Base-by-base conservation (phyloP, 2,888 invertebrate species). In the Aspidiotus destructor region DNA sequence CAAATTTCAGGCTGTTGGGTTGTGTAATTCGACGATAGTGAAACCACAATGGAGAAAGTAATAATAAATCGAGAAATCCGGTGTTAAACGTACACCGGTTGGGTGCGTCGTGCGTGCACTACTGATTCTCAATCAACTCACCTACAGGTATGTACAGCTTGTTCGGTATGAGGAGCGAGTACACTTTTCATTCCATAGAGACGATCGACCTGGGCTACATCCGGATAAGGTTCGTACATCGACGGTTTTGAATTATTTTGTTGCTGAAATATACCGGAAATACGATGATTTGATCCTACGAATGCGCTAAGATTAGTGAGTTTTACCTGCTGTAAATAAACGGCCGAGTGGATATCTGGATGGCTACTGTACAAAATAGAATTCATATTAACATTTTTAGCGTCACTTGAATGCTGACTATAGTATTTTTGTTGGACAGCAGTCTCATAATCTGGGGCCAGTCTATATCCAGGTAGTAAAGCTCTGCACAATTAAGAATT, bases 371-470 rank as follows among this genome's bases (percentile, higher is more conserved):
- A 85, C 60, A 81, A 77, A 11, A 81, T 76, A 0, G 82, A 79
- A 72, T 79, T 78, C 54, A 75, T 72, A 60, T 73, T 73, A 70
- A 70, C 74, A 71, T 70, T 73, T 42, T 53, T 44, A 13, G 42
- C 42, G 10, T 17, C 53, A 48, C 72, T 71, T 71, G 74, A 53
- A 48, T 41, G 60, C n/a, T 71, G 71, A 0, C 80, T 77, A 10
- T 73, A 70, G 77, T 89, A 88, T 76, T 92, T 92, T 74, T 90
- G 87, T 76, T 90, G 89, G 71, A 96, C 83, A 13, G 95, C 94
- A 0, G 92, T 92, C 76, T 95, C 94, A 78, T 97, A 97, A 79
- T 95, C 95, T 0, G 97, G 96, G 1, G 94, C 92, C 0, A 90
- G 90, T 3, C 95, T 83, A 77, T 92, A 92, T 0, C 87, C 86